Percentiles rank a stretch among this genome's conserved stretches.
Conservation (phyloP, 2,797 vertebrate species). For the Emydoidea blandingii region DNA sequence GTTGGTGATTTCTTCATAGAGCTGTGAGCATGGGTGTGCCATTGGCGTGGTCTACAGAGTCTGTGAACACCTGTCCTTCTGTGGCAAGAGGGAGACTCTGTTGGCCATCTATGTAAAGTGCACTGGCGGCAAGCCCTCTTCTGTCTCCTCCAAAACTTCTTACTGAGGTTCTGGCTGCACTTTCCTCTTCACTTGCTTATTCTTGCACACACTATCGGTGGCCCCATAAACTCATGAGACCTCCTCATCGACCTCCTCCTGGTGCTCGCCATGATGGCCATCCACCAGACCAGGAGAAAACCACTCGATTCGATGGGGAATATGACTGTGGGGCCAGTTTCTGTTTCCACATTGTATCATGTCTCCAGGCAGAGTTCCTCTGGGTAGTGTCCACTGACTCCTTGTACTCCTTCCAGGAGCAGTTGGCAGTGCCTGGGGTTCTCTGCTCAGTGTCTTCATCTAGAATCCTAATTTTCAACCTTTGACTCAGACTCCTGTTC, state of each 20-base stretch:
- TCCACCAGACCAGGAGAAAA: too few species aligned
- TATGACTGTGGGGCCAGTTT: not conserved
- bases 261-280: too few species aligned
- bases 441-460: not conserved
- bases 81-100: too few species aligned
- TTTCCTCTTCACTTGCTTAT: too few species aligned
- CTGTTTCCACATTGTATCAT: not conserved
- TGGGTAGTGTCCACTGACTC: not conserved
- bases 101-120: too few species aligned
- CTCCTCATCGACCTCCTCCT: too few species aligned
- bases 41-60: not conserved
- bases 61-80: not conserved
- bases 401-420: not conserved
- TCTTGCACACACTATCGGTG: too few species aligned
- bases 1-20: not conserved
- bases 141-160: too few species aligned
- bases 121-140: too few species aligned
- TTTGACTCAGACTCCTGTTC: not conserved
- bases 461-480: not conserved
- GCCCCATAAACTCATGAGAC: too few species aligned
- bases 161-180: too few species aligned
- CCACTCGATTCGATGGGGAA: too few species aligned
- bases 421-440: not conserved
- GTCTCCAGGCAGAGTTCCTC: not conserved
- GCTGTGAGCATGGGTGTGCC: not conserved